Conservation (phyloP, 2,113 vertebrate species). For the Rhadina sibilatrix region DNA sequence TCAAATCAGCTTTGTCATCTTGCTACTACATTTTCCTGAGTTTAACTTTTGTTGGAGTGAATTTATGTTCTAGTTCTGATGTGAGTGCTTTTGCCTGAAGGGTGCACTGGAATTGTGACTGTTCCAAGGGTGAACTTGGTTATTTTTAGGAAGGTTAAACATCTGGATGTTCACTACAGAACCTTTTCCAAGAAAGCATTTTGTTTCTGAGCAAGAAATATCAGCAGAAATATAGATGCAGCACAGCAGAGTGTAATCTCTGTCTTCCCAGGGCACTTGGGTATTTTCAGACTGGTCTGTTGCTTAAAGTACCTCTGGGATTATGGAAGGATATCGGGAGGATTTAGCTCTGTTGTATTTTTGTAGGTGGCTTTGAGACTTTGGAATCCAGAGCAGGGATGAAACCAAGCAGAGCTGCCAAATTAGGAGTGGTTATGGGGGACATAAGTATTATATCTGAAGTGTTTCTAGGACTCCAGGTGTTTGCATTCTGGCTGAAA, state of each 20-base stretch:
- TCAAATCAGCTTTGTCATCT: neutral
- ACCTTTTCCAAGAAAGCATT: neutral
- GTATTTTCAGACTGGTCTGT: slow-evolving; percentile 29
- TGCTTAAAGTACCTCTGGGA: slow-evolving; percentile 36
- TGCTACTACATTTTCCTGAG: neutral
- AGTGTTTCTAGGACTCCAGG: neutral
- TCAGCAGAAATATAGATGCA: neutral
- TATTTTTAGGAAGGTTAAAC: slow-evolving; percentile 36
- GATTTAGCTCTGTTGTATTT: slow-evolving; percentile 41
- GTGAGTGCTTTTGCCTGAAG: neutral
- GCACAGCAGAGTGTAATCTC: neutral
- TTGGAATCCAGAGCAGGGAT: neutral
- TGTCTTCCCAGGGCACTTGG: neutral
- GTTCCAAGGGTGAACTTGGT: neutral
- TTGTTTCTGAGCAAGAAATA: slow-evolving; percentile 14
- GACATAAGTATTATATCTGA: neutral
- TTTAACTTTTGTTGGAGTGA: neutral
- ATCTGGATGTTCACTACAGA: slow-evolving; percentile 14
- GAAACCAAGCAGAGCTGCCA: neutral
- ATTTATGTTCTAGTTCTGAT: neutral
- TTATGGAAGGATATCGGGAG: neutral
- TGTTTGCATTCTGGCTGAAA: neutral
- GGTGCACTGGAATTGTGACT: neutral
- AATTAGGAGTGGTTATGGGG: neutral
- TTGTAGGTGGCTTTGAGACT: slow-evolving; percentile 5